Base-by-base conservation (phyloP, 2,888 invertebrate genomes). In the Trichacis sp. region DNA sequence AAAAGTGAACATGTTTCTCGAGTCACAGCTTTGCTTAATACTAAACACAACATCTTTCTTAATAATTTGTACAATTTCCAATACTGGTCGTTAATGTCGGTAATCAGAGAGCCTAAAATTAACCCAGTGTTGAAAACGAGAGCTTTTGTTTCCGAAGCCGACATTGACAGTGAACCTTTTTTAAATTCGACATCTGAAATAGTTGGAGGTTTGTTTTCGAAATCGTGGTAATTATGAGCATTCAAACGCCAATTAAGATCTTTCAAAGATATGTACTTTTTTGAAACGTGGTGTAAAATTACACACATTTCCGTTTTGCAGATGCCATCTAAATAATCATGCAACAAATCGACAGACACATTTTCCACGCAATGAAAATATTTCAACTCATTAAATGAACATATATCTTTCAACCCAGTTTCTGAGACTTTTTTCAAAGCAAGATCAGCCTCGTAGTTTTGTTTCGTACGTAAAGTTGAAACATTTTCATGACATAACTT, bases 61-160 rank as follows among this genome's bases (percentile, higher is more conserved):
- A n/a, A n/a, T n/a, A n/a, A n/a, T n/a, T n/a, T n/a, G n/a, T n/a
- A n/a, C n/a, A n/a, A n/a, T n/a, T n/a, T n/a, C n/a, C n/a, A n/a
- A n/a, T n/a, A n/a, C n/a, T n/a, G n/a, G n/a, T n/a, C n/a, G n/a
- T n/a, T n/a, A n/a, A n/a, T n/a, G n/a, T n/a, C n/a, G n/a, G n/a
- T n/a, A n/a, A n/a, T n/a, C n/a, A 61, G 33, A 30, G 54, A 54
- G 6, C 61, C 61, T 1, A 61, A 1, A 15, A 61, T 38, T 2
- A 15, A n/a, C n/a, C n/a, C n/a, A n/a, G n/a, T n/a, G n/a, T n/a
- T n/a, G n/a, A n/a, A n/a, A n/a, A n/a, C n/a, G 11, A 61, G 15
- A 29, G 20, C 4, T 42, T 47, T 51, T 0, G 47, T 62, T 42
- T 62, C 33, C 6, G 62, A 29, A 3, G 47, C 62, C 29, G 47